Evolutionary conservation across 2,888 invertebrate species (phyloP).

Genomic region (Podotricha telesiphe): DNA sequence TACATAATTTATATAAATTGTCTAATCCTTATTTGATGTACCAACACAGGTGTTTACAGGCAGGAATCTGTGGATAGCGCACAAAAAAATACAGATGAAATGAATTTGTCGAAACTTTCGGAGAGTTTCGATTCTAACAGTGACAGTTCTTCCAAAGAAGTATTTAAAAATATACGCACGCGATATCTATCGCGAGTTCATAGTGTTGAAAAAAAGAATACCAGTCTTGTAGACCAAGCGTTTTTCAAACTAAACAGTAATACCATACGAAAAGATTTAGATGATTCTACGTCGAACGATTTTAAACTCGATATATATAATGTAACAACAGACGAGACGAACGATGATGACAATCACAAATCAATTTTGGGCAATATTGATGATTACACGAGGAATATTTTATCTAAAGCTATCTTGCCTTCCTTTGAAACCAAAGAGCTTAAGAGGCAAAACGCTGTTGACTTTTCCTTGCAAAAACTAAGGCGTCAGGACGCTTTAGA

Average conservation of each 20-base stretch:
- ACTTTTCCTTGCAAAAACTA: constrained; percentile 54
- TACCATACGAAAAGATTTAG: constrained; percentile 48
- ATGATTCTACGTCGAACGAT: constrained; percentile 42
- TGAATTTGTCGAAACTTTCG: constrained; percentile 57
- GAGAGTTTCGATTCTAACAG: constrained; percentile 62
- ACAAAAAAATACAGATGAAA: constrained; percentile 62
- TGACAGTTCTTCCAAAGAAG: constrained; percentile 65
- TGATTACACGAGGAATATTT: constrained; percentile 45
- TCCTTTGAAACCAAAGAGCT: constrained; percentile 60
- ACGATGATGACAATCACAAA: constrained; percentile 57
- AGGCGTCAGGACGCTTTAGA: constrained; percentile 57
- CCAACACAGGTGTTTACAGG: constrained; percentile 76
- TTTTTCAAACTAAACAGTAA: constrained; percentile 61
- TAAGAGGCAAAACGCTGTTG: constrained; percentile 67
- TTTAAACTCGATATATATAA: constrained; percentile 63
- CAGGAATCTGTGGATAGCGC: constrained; percentile 73
- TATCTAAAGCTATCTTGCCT: constrained; percentile 54
- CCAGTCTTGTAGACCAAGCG: constrained; percentile 68
- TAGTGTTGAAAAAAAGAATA: constrained; percentile 65
- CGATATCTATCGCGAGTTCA: constrained; percentile 75
- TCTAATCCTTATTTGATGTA: constrained; percentile 73
- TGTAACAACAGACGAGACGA: constrained; percentile 70
- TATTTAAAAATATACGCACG: constrained; percentile 73
- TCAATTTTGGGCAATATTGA: constrained; percentile 48
- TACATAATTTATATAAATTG: constrained; percentile 57